Evolutionary conservation across 37 sponge, comb jelly and placozoan species (phyloP), one percentile per base, ranked within the genome.

Genomic region (Trichoplax adhaerens): DNA sequence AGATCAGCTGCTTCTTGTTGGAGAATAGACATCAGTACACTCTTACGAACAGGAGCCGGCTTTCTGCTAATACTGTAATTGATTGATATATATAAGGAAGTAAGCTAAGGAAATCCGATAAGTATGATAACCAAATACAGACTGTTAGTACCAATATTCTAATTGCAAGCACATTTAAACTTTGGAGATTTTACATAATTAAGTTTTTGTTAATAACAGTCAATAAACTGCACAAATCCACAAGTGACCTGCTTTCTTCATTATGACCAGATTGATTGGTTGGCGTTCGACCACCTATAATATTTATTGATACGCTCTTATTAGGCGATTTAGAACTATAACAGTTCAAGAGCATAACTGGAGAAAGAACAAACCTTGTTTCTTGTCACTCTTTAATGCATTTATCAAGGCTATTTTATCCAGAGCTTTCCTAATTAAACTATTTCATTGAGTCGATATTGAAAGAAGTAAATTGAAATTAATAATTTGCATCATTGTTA

Each of bases 21-120:
- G 3, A 95, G 79, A 5, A 90, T 72, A n/a, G 83, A 84, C 88
- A 95, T 95, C 68, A 95, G 65, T 74, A 90, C 84, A 1, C 96
- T 88, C 68, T 83, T 72, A 4, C 91, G 74, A 83, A 90, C 87
- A 8, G 81, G 65, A 1, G 77, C 29, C 29, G 29, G 29, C 29
- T 29, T 29, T 29, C 29, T 29, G 29, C 0, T 29, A 29, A 29
- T 29, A 29, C 29, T 29, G 29, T 29, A 29, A 29, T 29, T 29
- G 29, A 29, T 29, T 29, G 29, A 29, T 29, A 29, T 29, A 29
- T 29, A 29, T 29, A 29, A 29, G 29, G 29, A 29, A 29, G 29
- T 29, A 29, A 29, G 29, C 29, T 29, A 29, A 29, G 29, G 29
- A 29, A 29, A 29, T 29, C 29, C 29, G 29, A 29, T 29, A 29